Percentiles rank a stretch among this genome's conserved stretches.
Evolutionary conservation across 2,113 vertebrate genomes (phyloP).

Genomic region (Gasterosteus nipponicus): DNA sequence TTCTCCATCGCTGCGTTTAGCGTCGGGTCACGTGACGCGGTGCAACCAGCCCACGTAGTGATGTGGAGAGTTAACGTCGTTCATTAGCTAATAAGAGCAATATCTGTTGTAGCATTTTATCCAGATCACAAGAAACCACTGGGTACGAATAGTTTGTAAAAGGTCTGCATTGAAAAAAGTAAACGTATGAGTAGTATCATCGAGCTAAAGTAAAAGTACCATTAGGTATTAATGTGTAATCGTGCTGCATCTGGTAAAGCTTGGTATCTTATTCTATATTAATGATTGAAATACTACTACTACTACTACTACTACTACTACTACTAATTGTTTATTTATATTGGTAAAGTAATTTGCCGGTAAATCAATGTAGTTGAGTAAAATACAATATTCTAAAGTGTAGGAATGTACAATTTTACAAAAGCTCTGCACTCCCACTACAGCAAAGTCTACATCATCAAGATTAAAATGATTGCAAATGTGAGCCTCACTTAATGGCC

Average conservation of each 20-base stretch:
- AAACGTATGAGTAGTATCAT: not conserved
- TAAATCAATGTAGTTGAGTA: not conserved
- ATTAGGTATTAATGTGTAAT: not conserved
- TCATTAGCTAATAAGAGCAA: conserved; percentile 21
- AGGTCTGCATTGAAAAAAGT: not conserved
- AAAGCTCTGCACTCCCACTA: not conserved
- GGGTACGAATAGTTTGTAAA: not conserved
- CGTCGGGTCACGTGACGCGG: conserved; percentile 65
- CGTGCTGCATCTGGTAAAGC: not conserved
- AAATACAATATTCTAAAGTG: too few species aligned
- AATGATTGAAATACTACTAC: not conserved
- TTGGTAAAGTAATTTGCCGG: not conserved
- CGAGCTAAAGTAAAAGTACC: not conserved
- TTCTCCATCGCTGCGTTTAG: conserved; percentile 67
- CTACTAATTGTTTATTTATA: too few species aligned
- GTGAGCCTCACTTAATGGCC: conserved; percentile 4
- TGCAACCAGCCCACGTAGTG: conserved; percentile 15
- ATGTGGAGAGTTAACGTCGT: conserved; percentile 5
- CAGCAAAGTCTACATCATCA: conserved; percentile 1
- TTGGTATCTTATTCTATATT: not conserved
- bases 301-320: not conserved
- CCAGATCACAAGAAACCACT: not conserved
- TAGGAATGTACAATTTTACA: not conserved
- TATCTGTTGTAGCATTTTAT: conserved; percentile 8
- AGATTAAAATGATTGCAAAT: conserved; percentile 23